Evolutionary conservation across 2,797 vertebrate species (phyloP), one percentile per base, ranked within the genome.

Genomic region (Melanotaenia maccullochi): DNA sequence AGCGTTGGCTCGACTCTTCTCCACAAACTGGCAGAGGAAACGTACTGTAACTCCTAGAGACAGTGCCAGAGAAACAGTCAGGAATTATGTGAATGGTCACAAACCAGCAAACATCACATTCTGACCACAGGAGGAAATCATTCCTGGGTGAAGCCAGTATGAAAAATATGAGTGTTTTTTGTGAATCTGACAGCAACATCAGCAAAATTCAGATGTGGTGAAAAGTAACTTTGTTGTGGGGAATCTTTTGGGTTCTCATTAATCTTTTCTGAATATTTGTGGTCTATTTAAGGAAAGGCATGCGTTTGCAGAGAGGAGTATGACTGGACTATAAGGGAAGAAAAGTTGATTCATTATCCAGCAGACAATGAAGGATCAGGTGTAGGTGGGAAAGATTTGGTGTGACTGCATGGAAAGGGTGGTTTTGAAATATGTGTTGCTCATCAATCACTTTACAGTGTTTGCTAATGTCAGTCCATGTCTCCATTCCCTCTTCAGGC

Each of bases 261-360:
- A 68, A 66, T 78, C 79, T 76, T 54, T 66, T 58, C 65, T 61
- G 69, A 85, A 73, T 74, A 74, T 80, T 86, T 85, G 84, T 68
- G 82, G 85, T 87, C 88, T 62, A 82, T 91, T 90, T 85, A 87
- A 85, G 87, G 88, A 84, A 88, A 88, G 79, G 87, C 76, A 84
- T 84, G 79, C 42, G 7, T 73, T 80, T 79, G 73, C 76, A 74
- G 60, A 36, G 40, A 75, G 66, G 33, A 3, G 57, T 72, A 49
- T 73, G 54, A 67, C 58, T 51, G 59, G 60, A 71, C 62, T 22
- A 9, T 9, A 38, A 67, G 62, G 59, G 28, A 73, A 42, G 66
- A 63, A 64, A 67, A 65, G n/a, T 54, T 30, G 56, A 72, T 85
- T 80, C 24, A 76, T 78, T 79, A 76, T 63, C 5, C 2, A 16